Base-by-base conservation (phyloP, 2,888 invertebrate species). In the Aphodius granarius region DNA sequence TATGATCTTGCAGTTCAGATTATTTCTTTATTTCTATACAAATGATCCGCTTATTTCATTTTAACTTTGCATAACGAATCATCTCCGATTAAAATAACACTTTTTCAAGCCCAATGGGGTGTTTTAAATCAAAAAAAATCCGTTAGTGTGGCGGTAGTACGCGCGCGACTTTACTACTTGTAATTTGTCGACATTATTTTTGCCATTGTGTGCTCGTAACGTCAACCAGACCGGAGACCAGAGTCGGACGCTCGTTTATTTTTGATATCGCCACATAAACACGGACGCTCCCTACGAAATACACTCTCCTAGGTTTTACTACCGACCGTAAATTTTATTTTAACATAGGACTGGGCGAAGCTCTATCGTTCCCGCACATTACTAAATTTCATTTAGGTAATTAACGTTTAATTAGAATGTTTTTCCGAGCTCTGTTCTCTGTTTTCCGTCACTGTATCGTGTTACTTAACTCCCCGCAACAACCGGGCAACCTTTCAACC, bases 121-220 rank as follows among this genome's bases (percentile, higher is more conserved):
- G n/a, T n/a, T n/a, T n/a, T n/a, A n/a, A n/a, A n/a, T n/a, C n/a
- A n/a, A n/a, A n/a, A 13, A 20, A 68, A 68, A 20, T 68, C 68
- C 22, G 68, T 68, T 68, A 68, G 68, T 68, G 68, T 20, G 21
- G 9, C 43, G 43, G 43, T 43, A 43, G n/a, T n/a, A n/a, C n/a
- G n/a, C 43, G 68, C 68, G 20, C 68, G 68, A 68, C 21, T 68
- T 68, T 68, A 68, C 68, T 68, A 68, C 20, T 20, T 68, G 68
- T 68, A 68, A 68, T 68, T 68, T 68, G 68, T 68, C 68, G 68
- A 68, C 68, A 68, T 68, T 68, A 68, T 68, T 68, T 68, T 68
- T 22, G 68, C 68, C 68, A 68, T 68, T 68, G 68, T 68, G 68
- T 43, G 43, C 43, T 43, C 43, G 43, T 43, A 43, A 43, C 43